Percentiles rank a stretch among this genome's conserved stretches.
Conservation (phyloP, 2,888 invertebrate genomes). For the Galerucella calmariensis region DNA sequence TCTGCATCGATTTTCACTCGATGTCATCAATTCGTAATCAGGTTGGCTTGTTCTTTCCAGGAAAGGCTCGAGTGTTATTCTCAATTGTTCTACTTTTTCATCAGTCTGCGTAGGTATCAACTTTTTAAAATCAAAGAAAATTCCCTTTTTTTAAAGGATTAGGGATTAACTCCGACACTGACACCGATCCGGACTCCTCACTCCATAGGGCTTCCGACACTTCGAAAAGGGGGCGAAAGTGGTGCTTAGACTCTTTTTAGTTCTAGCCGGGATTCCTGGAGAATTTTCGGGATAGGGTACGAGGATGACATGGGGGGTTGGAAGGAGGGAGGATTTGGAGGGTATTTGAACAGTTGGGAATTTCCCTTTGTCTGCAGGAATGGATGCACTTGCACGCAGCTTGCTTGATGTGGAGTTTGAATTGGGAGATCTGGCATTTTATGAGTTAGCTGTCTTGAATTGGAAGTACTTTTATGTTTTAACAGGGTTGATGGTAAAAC, state of each 20-base stretch:
- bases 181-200: conserved; percentile 11
- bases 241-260: conserved; percentile 35
- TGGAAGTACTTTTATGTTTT: conserved; percentile 34
- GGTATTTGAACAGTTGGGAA: conserved; percentile 37
- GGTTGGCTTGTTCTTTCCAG: neutral
- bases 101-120: too few species aligned
- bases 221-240: conserved; percentile 28
- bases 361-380: conserved; percentile 36
- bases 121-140: too few species aligned
- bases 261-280: conserved; percentile 36
- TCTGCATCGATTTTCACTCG: neutral
- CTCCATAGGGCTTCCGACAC: conserved; percentile 15
- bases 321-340: conserved; percentile 20
- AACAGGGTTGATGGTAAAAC: conserved; percentile 2
- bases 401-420: conserved; percentile 35
- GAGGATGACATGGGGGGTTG: conserved; percentile 14
- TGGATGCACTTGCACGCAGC: conserved; percentile 36
- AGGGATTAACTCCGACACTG: conserved; percentile 26
- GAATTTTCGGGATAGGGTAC: conserved; percentile 26
- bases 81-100: neutral
- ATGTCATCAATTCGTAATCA: neutral
- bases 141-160: neutral
- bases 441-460: conserved; percentile 33
- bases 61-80: neutral
- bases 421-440: conserved; percentile 33